Percentiles rank a stretch among this genome's conserved stretches.
Conservation (phyloP, 2,888 invertebrate species). For the Hypolimnas misippus region DNA sequence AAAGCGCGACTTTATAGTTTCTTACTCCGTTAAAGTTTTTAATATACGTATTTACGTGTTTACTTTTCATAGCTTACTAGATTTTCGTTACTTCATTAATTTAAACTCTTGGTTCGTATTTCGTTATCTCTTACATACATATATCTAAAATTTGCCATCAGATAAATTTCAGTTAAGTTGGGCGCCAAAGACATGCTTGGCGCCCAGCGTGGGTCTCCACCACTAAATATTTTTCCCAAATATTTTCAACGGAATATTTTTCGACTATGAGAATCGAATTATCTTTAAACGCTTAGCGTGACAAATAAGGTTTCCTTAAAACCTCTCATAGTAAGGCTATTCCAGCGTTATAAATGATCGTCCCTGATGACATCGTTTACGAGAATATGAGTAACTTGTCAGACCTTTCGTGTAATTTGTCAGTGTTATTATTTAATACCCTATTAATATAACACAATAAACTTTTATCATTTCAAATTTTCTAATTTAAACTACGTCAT, state of each 20-base stretch:
- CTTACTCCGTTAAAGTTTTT: background rate
- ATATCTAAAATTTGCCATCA: background rate
- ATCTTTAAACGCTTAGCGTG: conserved; percentile 23
- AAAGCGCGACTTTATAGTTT: conserved; percentile 2
- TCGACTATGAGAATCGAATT: conserved; percentile 9
- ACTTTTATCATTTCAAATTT: background rate
- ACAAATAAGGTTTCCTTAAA: conserved; percentile 22
- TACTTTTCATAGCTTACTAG: background rate
- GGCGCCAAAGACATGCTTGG: background rate
- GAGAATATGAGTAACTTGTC: conserved; percentile 43
- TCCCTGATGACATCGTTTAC: conserved; percentile 44
- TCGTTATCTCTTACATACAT: background rate
- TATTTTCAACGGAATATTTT: background rate
- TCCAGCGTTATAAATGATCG: conserved; percentile 42
- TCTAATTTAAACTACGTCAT: no score
- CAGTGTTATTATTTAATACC: conserved; percentile 33
- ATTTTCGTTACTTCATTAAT: background rate
- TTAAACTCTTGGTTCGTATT: background rate
- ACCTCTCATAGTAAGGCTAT: conserved; percentile 31
- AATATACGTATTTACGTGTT: background rate
- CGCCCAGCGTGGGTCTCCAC: background rate
- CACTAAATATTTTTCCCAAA: background rate
- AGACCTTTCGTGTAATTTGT: conserved; percentile 40
- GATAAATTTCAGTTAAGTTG: background rate
- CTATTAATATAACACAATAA: conserved; percentile 4